phyloP scores from a whole-genome alignment of 2,113 vertebrate genomes.

The Panthera leo region DNA sequence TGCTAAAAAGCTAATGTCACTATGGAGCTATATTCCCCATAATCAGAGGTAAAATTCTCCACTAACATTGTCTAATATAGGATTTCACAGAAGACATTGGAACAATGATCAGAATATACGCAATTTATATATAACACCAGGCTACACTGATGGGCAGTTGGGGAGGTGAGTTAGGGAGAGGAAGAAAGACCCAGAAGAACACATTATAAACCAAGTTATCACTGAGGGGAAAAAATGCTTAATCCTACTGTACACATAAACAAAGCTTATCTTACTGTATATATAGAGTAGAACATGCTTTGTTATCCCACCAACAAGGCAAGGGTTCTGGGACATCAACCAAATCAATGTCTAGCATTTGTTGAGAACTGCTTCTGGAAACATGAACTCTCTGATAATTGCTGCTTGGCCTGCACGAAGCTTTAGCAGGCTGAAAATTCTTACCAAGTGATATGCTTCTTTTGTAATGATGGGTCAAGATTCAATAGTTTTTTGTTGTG shows the following conservation, averaged over 20 bases:
- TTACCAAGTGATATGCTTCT: neutral
- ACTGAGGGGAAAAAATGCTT: neutral
- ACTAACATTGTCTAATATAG: neutral
- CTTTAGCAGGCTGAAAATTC: neutral
- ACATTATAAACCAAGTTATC: neutral
- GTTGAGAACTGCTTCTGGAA: neutral
- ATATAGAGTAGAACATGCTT: neutral
- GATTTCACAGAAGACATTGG: neutral
- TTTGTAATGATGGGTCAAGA: neutral
- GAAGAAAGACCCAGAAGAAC: neutral
- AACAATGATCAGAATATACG: neutral
- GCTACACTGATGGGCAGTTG: neutral
- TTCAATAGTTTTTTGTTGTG: neutral
- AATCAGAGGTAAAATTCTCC: neutral
- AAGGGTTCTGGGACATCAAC: neutral
- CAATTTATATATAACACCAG: neutral
- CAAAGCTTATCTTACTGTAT: too few relatives aligned
- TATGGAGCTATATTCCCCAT: neutral
- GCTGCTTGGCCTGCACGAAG: neutral
- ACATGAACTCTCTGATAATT: neutral
- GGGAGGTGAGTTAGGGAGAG: neutral
- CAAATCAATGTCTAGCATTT: neutral
- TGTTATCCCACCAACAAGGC: neutral
- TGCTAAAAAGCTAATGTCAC: neutral
- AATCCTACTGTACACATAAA: neutral